Percentiles rank a stretch among this genome's conserved stretches.
Evolutionary conservation across 2,888 invertebrate genomes (phyloP).

Genomic region (Agrotis segetum): DNA sequence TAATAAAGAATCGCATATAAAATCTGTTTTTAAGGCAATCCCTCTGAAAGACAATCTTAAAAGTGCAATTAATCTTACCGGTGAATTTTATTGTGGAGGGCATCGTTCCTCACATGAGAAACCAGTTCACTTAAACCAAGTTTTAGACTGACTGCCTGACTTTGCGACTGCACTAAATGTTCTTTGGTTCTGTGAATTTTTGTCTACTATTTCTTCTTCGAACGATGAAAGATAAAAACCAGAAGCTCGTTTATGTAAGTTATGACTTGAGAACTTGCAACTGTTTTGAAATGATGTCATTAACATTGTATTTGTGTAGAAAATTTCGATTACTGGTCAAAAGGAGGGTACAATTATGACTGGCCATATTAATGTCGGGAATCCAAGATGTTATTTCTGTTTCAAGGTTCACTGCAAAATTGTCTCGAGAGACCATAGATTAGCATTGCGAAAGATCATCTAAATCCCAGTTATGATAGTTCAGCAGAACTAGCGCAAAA

Average conservation of each 20-base stretch:
- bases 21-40: slow-evolving; percentile 36
- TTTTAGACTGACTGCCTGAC: slow-evolving; percentile 30
- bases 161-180: slow-evolving; percentile 39
- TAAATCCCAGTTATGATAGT: slow-evolving; percentile 38
- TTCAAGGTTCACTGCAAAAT: slow-evolving; percentile 10
- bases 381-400: slow-evolving; percentile 12
- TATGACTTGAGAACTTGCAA: slow-evolving; percentile 50
- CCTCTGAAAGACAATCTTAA: slow-evolving; percentile 31
- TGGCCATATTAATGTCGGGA: slow-evolving; percentile 8
- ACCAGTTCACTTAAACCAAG: slow-evolving; percentile 52
- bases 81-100: slow-evolving; percentile 50
- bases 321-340: slow-evolving; percentile 27
- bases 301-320: slow-evolving; percentile 40
- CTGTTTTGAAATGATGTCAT: slow-evolving; percentile 44
- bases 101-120: slow-evolving; percentile 43
- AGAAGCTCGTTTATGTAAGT: slow-evolving; percentile 46
- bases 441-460: slow-evolving; percentile 25
- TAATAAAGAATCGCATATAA: slow-evolving; percentile 31
- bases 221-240: slow-evolving; percentile 62
- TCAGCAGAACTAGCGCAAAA: slow-evolving; percentile 47
- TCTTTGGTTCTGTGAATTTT: slow-evolving; percentile 49
- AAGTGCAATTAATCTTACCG: slow-evolving; percentile 53
- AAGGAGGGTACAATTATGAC: slow-evolving; percentile 30
- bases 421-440: slow-evolving; percentile 13
- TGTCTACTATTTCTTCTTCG: slow-evolving; percentile 55